These are phyloP conservation scores for Polia nebulosa DNA, from an alignment of 2,888 invertebrate genomes.

Conservation along the genomic window DNA sequence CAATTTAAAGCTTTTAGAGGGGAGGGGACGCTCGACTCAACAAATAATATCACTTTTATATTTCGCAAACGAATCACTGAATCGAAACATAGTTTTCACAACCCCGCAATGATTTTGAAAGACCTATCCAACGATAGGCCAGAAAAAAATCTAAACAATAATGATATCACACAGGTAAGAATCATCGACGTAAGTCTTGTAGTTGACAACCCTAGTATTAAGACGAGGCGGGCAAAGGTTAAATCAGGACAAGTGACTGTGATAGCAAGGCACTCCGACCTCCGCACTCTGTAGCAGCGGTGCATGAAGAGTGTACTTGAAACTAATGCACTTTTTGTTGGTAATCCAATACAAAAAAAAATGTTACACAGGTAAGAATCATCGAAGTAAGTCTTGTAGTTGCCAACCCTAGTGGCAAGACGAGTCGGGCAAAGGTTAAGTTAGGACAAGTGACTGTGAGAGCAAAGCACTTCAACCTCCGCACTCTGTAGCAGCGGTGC, in stretches of 20 bases:
- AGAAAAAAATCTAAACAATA: no score
- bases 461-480: slow-evolving; percentile 43
- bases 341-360: background rate
- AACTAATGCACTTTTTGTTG: background rate
- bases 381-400: background rate
- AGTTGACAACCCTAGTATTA: slow-evolving; percentile 38
- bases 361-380: background rate
- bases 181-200: background rate
- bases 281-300: slow-evolving; percentile 25
- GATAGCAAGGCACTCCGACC: slow-evolving; percentile 38
- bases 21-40: no score
- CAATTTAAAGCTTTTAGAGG: no score
- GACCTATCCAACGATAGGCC: no score
- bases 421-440: slow-evolving; percentile 61
- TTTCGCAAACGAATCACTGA: no score
- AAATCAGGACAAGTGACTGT: slow-evolving; percentile 59
- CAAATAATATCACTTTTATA: no score
- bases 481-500: background rate
- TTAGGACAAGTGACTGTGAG: slow-evolving; percentile 60
- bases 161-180: no score
- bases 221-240: slow-evolving; percentile 56
- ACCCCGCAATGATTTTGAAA: no score
- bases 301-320: slow-evolving; percentile 4
- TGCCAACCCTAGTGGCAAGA: slow-evolving; percentile 47
- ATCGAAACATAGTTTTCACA: no score